Conservation (phyloP, 2,113 vertebrate species). For the Prionailurus viverrinus region DNA sequence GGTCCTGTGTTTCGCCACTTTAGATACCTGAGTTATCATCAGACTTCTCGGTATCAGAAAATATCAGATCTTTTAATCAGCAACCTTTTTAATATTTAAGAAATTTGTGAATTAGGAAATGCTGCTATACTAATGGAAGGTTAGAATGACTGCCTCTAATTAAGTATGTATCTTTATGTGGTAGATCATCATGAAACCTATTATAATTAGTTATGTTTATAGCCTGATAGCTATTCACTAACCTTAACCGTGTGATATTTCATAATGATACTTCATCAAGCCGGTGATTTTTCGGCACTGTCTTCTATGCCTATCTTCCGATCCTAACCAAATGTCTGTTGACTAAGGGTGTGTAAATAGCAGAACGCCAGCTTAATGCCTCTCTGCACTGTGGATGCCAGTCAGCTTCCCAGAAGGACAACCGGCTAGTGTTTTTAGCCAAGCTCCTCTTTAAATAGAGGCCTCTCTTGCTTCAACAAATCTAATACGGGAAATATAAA, state of each 20-base stretch:
- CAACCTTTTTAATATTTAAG: slow-evolving; percentile 18
- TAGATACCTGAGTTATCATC: background rate
- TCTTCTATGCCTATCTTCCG: background rate
- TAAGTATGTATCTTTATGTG: background rate
- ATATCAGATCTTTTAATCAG: background rate
- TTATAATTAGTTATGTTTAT: background rate
- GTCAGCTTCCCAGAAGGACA: slow-evolving; percentile 29
- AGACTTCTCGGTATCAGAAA: background rate
- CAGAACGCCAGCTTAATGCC: background rate
- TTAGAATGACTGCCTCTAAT: background rate
- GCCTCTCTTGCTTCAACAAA: background rate
- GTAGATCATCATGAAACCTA: background rate
- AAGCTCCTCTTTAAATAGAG: slow-evolving; percentile 41
- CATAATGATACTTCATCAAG: background rate
- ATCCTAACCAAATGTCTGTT: background rate
- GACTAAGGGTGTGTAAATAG: background rate
- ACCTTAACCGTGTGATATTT: background rate
- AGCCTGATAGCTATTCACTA: background rate
- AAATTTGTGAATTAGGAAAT: background rate
- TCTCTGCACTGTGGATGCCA: background rate
- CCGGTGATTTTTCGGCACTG: background rate
- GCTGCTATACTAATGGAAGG: background rate
- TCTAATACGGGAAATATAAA: background rate
- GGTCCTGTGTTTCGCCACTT: background rate
- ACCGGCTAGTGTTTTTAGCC: slow-evolving; percentile 6